Conservation (phyloP, 2,113 vertebrate genomes). For the Stictonetta naevosa region DNA sequence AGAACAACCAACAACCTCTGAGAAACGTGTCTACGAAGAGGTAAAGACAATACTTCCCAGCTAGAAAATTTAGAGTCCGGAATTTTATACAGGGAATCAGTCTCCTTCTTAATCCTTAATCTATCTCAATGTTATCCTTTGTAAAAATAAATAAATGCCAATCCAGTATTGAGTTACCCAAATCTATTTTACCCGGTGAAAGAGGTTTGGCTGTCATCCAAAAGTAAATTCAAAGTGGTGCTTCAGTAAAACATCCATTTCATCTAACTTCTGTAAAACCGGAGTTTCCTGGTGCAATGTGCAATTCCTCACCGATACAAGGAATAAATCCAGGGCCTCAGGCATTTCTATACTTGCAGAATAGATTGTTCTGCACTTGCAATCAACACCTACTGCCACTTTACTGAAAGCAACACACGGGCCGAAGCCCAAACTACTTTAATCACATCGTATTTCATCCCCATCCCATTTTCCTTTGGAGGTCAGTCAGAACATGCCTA, state of each 20-base stretch:
- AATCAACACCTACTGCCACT: not conserved
- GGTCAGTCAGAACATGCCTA: not conserved
- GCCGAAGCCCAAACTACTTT: not conserved
- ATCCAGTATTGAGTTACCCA: not conserved
- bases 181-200: not conserved
- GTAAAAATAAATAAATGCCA: not conserved
- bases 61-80: not conserved
- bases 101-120: not conserved
- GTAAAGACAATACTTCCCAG: not conserved
- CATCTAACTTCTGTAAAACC: not conserved
- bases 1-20: not conserved
- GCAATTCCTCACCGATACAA: not conserved
- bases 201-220: not conserved
- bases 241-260: not conserved
- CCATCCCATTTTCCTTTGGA: not conserved
- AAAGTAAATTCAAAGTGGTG: not conserved
- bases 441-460: fast-evolving
- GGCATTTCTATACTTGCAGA: not conserved
- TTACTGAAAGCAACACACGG: not conserved
- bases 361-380: not conserved
- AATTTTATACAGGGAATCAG: not conserved
- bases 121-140: not conserved
- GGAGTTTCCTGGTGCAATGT: slow-evolving; percentile 6
- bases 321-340: not conserved
- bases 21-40: not conserved